Evolutionary conservation across 2,797 vertebrate genomes (phyloP), one percentile per base, ranked within the genome.

Genomic region (Enteromius radiatus): DNA sequence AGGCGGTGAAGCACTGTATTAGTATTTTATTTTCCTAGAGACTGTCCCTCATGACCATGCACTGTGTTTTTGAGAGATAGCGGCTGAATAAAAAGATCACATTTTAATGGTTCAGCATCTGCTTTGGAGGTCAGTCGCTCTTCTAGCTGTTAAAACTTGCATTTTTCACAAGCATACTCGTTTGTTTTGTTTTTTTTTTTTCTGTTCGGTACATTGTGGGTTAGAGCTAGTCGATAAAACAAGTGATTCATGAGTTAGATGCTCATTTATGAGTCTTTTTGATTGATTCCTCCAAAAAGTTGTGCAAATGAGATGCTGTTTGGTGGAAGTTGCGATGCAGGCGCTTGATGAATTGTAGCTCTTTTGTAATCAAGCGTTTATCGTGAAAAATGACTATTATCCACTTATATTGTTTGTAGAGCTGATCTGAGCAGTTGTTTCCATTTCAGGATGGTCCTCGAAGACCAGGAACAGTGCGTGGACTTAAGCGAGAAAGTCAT

Each of bases 151-250:
- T 89, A 86, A 89, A 88, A 78, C 79, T 85, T 86, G 85, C 86
- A 88, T 89, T 88, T 93, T 87, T 83, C 91, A 91, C 87, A 85
- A 90, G 87, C 90, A 83, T 68, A 88, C 79, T 85, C 87, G 88
- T 91, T 92, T 87, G 88, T 91, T 92, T 89, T 89, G n/a, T 90
- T 43, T 41, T 38, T 9, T 41, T 38, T 9, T 88, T 91, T 91
- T 92, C 90, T 23, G 21, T 75, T 71, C 17, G 31, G 47, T 47
- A 19, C 15, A 31, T 31, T 71, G 15, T 28, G 28, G 61, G 43
- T 31, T 71, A 11, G 26, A 4, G 17, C 68, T 21, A 31, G 43
- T 28, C 23, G 3, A 14, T 70, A 8, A 47, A 33, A 52, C 9
- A 7, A 47, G 33, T n/a, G 33, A 73, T 15, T 54, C 21, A 5